Evolutionary conservation across 2,888 invertebrate genomes (phyloP).

Genomic region (Steromphala cineraria): DNA sequence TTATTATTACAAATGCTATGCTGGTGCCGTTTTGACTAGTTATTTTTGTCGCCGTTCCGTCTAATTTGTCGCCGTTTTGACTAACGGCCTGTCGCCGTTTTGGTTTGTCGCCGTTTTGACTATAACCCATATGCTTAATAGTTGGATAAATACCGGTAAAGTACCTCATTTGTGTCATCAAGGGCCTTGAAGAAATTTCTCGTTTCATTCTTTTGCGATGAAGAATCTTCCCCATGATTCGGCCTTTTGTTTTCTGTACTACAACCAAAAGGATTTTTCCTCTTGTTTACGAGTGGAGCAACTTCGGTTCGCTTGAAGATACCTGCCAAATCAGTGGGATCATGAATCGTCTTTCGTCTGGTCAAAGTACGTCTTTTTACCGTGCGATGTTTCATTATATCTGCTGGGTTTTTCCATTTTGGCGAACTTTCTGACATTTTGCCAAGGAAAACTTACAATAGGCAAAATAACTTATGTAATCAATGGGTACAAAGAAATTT

Average conservation of each 20-base stretch:
- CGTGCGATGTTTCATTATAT: constrained; percentile 84
- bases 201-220: background rate
- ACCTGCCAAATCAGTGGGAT: background rate
- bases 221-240: background rate
- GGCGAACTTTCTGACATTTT: constrained; percentile 38
- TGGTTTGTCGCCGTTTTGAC: too few species aligned
- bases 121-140: too few species aligned
- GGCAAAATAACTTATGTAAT: too few species aligned
- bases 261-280: constrained; percentile 38
- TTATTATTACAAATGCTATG: too few species aligned
- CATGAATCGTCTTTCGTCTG: background rate
- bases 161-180: constrained; percentile 12
- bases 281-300: constrained; percentile 1
- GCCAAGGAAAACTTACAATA: too few species aligned
- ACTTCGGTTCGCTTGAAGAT: background rate
- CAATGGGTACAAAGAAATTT: too few species aligned
- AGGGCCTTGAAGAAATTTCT: constrained; percentile 7
- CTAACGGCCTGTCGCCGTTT: too few species aligned
- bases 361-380: constrained; percentile 80
- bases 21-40: too few species aligned
- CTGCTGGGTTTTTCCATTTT: constrained; percentile 79
- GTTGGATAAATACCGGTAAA: too few species aligned
- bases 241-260: background rate
- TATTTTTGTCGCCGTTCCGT: too few species aligned
- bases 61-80: too few species aligned